Base-by-base conservation (phyloP, 2,113 vertebrate species). In the Platysteira castanea region DNA sequence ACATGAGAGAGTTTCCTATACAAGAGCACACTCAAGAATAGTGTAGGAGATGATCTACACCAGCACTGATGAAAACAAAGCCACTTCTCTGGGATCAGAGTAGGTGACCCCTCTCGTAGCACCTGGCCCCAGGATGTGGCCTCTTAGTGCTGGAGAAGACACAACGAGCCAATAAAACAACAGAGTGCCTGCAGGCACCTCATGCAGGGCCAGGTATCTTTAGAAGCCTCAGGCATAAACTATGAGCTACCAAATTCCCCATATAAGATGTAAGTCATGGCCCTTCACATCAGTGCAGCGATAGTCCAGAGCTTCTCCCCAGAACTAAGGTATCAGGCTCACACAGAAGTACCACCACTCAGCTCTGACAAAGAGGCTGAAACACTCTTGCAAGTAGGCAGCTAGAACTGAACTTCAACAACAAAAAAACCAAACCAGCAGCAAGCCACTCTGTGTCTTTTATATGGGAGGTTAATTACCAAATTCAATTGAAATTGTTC, bases 211-310 rank as follows among this genome's bases (percentile, higher is more conserved):
- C 4, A 9, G 2, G 1, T 44, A 10, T 11, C 15, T 10, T 53
- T 20, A 20, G n/a, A 31, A 26, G 13, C 14, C 42, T 39, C 50
- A 27, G 30, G 13, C 35, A 37, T n/a, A n/a, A 85, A 57, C n/a
- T 2, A 3, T 6, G 10, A n/a, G 26, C 3, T 20, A 17, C 39
- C 35, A 53, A 61, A 56, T 60, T 83, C 59, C 13, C 18, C 9
- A 9, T 5, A 1, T 4, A 57, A 67, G 11, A 19, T 22, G 1
- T 5, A 39, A 69, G 9, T 17, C 28, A 35, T 5, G 2, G 31
- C 54, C n/a, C 16, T 56, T 31, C 23, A 15, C 24, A 6, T 26
- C 5, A 37, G 13, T 5, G 9, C 5, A 11, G 30, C 5, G 27
- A 50, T 8, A 60, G 10, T 13, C 23, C 18, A 68, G 63, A 86